A percentile compares a stretch with the other conserved stretches of the same genome.
Conservation (phyloP, 1,140 invertebrate species). For the Calycopis cecrops region DNA sequence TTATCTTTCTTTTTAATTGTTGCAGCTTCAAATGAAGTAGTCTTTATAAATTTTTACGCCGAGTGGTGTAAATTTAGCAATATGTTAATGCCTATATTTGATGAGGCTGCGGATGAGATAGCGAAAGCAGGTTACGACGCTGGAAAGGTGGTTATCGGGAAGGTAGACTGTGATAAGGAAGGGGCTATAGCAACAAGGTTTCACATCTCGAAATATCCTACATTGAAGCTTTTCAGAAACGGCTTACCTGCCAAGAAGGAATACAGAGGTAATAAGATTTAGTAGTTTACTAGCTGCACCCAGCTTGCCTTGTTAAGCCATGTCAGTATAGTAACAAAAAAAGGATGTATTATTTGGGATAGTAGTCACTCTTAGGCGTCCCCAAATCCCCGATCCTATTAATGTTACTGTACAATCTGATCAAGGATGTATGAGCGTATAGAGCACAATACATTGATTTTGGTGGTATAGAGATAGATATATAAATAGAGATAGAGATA, state of each 20-base stretch:
- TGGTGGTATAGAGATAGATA: too few relatives aligned
- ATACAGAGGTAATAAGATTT: constrained; percentile 82
- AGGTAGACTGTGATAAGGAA: constrained; percentile 97
- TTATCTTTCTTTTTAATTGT: constrained; percentile 49
- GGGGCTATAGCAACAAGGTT: constrained; percentile 89
- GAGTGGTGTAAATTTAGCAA: constrained; percentile 98
- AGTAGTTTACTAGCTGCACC: neutral
- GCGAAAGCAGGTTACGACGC: constrained; percentile 85
- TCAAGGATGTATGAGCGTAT: too few relatives aligned
- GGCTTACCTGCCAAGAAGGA: constrained; percentile 95
- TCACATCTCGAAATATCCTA: constrained; percentile 99
- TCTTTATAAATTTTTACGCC: constrained; percentile 99
- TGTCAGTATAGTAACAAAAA: too few relatives aligned
- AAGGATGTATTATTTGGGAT: too few relatives aligned
- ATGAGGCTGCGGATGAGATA: constrained; percentile 95
- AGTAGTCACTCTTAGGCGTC: neutral
- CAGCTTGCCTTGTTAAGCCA: too few relatives aligned
- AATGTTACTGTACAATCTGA: too few relatives aligned
- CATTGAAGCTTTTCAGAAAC: constrained; percentile 96
- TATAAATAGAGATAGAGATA: too few relatives aligned
- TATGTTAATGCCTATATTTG: constrained; percentile 96
- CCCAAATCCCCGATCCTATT: too few relatives aligned
- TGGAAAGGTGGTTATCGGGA: constrained; percentile 93
- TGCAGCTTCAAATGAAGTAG: constrained; percentile 95
- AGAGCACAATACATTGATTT: too few relatives aligned